Evolutionary conservation across 2,797 vertebrate species (phyloP).

Genomic region (Cheirogaleus major): DNA sequence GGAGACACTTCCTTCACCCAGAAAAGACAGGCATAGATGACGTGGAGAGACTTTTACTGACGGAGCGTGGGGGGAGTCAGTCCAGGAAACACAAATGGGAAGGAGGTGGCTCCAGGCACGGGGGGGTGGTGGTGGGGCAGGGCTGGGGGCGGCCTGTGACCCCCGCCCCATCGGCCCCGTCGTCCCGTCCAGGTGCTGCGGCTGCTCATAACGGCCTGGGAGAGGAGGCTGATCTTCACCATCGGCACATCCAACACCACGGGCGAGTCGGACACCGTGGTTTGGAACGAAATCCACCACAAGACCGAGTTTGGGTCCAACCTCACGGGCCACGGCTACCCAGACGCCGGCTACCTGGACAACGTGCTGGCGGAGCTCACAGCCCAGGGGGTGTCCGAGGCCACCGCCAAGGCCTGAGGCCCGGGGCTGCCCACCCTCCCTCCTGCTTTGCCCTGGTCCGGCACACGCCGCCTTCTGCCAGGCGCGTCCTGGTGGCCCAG

Average conservation of each 20-base stretch:
- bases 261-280: conserved; percentile 95
- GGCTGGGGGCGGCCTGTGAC: background rate
- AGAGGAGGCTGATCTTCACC: conserved; percentile 96
- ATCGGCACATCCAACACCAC: conserved; percentile 98
- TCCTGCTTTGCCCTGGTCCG: conserved; percentile 55
- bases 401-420: conserved; percentile 93
- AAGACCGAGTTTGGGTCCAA: conserved; percentile 99
- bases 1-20: background rate
- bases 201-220: conserved; percentile 96
- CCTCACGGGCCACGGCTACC: conserved; percentile 97
- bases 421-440: background rate
- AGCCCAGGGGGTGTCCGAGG: conserved; percentile 94
- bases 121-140: rapidly evolving
- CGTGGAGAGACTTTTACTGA: background rate
- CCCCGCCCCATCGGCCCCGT: rapidly evolving
- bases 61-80: too few relatives aligned
- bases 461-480: background rate
- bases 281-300: conserved; percentile 99
- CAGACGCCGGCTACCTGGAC: conserved; percentile 96
- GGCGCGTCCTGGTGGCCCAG: conserved; percentile 39
- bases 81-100: background rate
- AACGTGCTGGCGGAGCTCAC: conserved; percentile 95
- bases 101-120: rapidly evolving
- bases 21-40: background rate
- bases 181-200: conserved; percentile 89